Percentiles rank a stretch among this genome's conserved stretches.
These are phyloP conservation scores for Bucco capensis DNA, from an alignment of 2,113 vertebrate species.

Conservation along the genomic window DNA sequence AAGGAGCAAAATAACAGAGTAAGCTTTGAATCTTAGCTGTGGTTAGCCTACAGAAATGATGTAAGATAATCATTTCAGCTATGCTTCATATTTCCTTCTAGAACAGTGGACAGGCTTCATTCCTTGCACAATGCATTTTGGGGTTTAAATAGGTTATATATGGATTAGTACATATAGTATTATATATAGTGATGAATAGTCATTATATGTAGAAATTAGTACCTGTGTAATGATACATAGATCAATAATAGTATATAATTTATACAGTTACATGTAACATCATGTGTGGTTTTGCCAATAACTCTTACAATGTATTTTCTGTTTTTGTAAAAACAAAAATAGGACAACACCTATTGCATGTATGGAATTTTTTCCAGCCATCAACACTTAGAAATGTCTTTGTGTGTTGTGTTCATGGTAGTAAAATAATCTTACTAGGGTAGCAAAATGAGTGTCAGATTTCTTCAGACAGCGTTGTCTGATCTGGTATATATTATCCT, in stretches of 20 bases:
- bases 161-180: neutral
- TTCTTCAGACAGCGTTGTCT: neutral
- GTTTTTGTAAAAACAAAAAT: neutral
- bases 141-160: neutral
- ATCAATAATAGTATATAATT: neutral
- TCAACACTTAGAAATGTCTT: neutral
- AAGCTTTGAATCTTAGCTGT: neutral
- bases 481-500: neutral
- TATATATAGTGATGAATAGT: neutral
- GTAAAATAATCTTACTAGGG: neutral
- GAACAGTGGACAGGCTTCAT: neutral
- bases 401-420: neutral
- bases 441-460: neutral
- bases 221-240: neutral
- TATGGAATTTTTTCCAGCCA: neutral
- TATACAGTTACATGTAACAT: neutral
- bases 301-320: neutral
- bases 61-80: neutral
- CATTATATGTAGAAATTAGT: neutral
- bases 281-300: neutral
- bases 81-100: neutral
- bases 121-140: neutral
- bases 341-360: neutral
- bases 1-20: neutral
- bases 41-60: neutral